A percentile compares a stretch with the other conserved stretches of the same genome.
Evolutionary conservation across 2,113 vertebrate species (phyloP).

Genomic region (Spizaetus ornatus): DNA sequence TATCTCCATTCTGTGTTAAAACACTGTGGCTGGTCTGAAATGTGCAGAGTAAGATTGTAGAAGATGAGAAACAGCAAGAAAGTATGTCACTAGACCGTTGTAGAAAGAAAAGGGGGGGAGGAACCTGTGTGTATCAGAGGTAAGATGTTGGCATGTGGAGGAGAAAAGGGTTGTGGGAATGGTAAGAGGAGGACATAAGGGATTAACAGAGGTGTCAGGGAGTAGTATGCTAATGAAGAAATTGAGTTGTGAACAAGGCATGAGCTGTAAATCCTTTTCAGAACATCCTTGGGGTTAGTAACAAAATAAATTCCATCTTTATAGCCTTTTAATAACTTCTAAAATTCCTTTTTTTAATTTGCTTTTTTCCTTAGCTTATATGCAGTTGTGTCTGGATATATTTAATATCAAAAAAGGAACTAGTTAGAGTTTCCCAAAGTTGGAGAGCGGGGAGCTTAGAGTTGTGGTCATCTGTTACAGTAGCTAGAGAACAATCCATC

Average conservation of each 20-base stretch:
- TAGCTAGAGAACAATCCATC: not conserved
- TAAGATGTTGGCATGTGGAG: not conserved
- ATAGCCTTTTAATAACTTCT: not conserved
- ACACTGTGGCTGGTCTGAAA: not conserved
- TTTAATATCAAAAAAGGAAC: not conserved
- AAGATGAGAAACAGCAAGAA: not conserved
- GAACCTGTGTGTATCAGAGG: not conserved
- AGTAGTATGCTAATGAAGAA: not conserved
- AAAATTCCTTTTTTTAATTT: not conserved
- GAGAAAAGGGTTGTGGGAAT: not conserved
- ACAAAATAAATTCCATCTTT: not conserved
- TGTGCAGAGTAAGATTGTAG: not conserved
- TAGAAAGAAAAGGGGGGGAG: not conserved
- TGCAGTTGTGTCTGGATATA: not conserved
- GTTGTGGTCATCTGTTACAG: not conserved
- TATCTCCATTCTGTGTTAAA: not conserved
- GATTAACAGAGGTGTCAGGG: not conserved
- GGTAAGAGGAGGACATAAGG: not conserved
- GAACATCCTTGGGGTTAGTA: not conserved
- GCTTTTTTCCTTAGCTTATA: not conserved
- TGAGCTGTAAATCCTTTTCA: not conserved
- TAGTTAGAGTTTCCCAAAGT: not conserved
- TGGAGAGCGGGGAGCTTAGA: not conserved
- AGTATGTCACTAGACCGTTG: no score
- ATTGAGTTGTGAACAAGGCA: not conserved